Conservation (phyloP, 2,797 vertebrate genomes). For the Pangasius mekongensis region DNA sequence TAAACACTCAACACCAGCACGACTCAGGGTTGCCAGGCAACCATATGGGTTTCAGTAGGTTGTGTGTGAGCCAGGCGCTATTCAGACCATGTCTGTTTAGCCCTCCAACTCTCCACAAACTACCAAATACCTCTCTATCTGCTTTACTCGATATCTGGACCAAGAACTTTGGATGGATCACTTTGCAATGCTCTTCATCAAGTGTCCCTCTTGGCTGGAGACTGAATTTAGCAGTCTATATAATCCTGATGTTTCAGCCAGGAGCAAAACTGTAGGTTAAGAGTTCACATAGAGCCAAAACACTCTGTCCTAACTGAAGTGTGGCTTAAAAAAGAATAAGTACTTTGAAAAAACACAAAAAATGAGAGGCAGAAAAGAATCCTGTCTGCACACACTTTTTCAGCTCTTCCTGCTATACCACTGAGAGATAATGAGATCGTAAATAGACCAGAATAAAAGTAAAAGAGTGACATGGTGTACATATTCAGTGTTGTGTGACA, state of each 20-base stretch:
- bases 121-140: conserved; percentile 7
- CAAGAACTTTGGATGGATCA: conserved; percentile 12
- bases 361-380: not conserved
- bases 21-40: conserved; percentile 59
- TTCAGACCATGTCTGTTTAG: conserved; percentile 37
- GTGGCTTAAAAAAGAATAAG: not conserved
- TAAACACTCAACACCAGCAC: conserved; percentile 49
- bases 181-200: conserved; percentile 5
- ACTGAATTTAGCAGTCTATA: not conserved
- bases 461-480: not conserved
- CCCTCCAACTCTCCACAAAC: conserved; percentile 3
- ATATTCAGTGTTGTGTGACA: conserved; percentile 15
- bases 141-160: not conserved
- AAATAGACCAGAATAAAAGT: not conserved
- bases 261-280: not conserved
- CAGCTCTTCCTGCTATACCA: not conserved
- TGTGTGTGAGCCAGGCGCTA: conserved; percentile 13
- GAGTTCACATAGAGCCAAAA: not conserved
- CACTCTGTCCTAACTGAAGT: not conserved
- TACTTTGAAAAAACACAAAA: not conserved
- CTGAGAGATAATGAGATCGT: not conserved
- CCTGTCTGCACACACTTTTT: not conserved
- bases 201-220: conserved; percentile 23
- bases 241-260: not conserved
- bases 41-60: conserved; percentile 41